Conservation (phyloP, 1,140 invertebrate genomes). For the Acromyrmex charruanus region DNA sequence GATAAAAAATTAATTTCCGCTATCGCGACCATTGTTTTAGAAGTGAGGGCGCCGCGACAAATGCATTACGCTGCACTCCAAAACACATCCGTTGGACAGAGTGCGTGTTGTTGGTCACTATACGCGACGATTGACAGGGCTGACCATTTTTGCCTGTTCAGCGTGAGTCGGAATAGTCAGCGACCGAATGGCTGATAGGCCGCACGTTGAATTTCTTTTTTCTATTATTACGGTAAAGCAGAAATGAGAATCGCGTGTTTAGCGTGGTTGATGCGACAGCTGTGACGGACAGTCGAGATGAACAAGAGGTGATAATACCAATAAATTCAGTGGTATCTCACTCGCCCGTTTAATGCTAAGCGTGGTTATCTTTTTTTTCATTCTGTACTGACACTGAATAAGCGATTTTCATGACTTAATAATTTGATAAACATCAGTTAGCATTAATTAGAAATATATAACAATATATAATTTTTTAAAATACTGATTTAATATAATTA, state of each 20-base stretch:
- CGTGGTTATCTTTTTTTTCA: background rate
- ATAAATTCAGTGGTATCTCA: conserved; percentile 47
- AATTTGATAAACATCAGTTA: conserved; percentile 17
- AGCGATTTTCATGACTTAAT: conserved; percentile 27
- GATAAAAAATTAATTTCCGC: conserved; percentile 40
- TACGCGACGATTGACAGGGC: conserved; percentile 13
- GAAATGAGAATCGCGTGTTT: conserved; percentile 42
- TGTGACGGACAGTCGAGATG: conserved; percentile 53
- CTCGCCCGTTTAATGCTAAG: conserved; percentile 18
- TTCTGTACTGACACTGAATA: background rate
- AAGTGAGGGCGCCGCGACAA: conserved; percentile 5
- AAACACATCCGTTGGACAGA: conserved; percentile 11
- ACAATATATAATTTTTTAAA: background rate
- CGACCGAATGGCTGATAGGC: conserved; percentile 36
- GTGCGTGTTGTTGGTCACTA: conserved; percentile 15
- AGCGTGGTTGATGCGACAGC: conserved; percentile 51
- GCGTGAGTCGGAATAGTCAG: background rate
- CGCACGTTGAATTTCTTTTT: conserved; percentile 26
- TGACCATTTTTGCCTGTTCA: conserved; percentile 30
- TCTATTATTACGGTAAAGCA: conserved; percentile 43
- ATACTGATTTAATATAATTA: background rate
- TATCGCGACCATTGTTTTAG: background rate
- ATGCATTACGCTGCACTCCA: background rate
- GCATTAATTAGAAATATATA: background rate
- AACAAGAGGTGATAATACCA: conserved; percentile 58